These are phyloP conservation scores for Lagenorhynchus albirostris DNA, from an alignment of 2,113 vertebrate genomes.

Conservation along the genomic window DNA sequence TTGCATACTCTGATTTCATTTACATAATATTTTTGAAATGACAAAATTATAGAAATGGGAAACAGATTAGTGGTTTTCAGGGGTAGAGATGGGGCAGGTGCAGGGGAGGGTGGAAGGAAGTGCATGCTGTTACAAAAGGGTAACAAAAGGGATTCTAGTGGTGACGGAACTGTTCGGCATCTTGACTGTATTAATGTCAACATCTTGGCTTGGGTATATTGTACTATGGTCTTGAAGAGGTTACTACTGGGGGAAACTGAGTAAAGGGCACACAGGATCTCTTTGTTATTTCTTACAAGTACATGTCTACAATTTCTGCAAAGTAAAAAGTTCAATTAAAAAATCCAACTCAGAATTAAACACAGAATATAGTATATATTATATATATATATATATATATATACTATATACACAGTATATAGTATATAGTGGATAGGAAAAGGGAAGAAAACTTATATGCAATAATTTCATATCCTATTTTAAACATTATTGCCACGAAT, in stretches of 20 bases:
- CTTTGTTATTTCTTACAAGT: background rate
- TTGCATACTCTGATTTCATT: background rate
- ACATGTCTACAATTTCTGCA: background rate
- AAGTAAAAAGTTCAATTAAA: background rate
- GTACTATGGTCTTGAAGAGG: background rate
- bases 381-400: too few species aligned
- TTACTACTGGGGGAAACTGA: background rate
- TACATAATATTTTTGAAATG: background rate
- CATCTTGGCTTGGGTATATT: background rate
- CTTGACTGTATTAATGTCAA: background rate
- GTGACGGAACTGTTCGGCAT: background rate
- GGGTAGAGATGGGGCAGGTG: background rate
- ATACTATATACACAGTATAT: background rate
- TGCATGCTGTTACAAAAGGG: background rate
- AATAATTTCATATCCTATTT: background rate
- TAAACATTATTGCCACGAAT: background rate
- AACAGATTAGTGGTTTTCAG: background rate
- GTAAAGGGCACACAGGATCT: background rate
- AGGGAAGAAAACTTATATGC: background rate
- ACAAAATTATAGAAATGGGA: background rate
- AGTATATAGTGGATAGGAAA: background rate
- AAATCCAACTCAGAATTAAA: slow-evolving; percentile 35
- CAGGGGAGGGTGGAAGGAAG: background rate
- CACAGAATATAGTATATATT: background rate
- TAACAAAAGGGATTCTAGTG: background rate